Percentiles rank a stretch among this genome's conserved stretches.
phyloP scores from a whole-genome alignment of 2,113 vertebrate species.

The Malurus alboscapulatus region DNA sequence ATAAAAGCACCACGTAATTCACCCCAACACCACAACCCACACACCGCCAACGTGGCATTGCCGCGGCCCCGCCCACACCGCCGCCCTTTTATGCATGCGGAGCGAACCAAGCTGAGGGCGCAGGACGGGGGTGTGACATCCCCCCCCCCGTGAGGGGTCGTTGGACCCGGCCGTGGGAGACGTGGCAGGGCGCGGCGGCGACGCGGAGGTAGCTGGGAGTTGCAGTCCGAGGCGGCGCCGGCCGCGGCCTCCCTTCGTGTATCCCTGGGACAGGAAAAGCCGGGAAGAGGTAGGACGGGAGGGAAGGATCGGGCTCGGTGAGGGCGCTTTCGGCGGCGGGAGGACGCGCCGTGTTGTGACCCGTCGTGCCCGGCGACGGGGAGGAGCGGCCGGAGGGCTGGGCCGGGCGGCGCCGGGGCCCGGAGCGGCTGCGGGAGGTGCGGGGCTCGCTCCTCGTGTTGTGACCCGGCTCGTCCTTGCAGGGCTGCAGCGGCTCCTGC shows the following conservation, averaged over 20 bases:
- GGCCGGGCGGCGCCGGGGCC: background rate
- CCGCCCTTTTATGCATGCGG: fast-evolving
- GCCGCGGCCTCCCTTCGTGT: background rate
- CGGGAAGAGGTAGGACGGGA: background rate
- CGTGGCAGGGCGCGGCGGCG: background rate
- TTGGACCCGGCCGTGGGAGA: background rate
- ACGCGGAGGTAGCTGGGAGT: background rate
- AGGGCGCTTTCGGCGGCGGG: background rate
- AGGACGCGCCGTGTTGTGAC: background rate
- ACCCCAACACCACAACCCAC: fast-evolving
- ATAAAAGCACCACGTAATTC: fast-evolving
- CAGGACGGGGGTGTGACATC: fast-evolving
- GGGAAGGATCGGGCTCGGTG: background rate
- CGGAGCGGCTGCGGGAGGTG: background rate
- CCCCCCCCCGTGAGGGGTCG: no score
- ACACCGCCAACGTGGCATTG: background rate
- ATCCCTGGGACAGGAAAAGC: background rate
- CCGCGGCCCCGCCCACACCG: fast-evolving
- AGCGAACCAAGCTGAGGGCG: background rate
- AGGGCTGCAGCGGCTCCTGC: background rate
- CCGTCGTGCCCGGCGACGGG: background rate
- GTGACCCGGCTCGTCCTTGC: background rate
- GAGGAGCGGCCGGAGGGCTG: background rate
- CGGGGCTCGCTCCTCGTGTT: background rate
- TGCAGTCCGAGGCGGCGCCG: background rate